Percentiles rank a stretch among this genome's conserved stretches.
These are phyloP conservation scores for Sarcophilus harrisii DNA, from an alignment of 2,797 vertebrate genomes.

Conservation along the genomic window DNA sequence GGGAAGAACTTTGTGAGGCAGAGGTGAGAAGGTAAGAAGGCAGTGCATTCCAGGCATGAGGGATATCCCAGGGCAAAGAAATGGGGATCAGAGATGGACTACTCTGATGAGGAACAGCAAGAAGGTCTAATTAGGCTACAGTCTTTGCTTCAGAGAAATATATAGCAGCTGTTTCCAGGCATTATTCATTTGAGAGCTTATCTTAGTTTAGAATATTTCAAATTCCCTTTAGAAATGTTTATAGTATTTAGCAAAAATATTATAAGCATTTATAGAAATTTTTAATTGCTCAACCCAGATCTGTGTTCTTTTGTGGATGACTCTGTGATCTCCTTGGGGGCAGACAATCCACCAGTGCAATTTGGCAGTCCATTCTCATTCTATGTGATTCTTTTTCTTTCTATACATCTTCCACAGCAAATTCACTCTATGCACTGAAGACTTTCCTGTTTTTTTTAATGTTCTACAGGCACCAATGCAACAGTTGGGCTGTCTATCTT, in stretches of 20 bases:
- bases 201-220: neutral
- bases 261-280: neutral
- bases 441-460: neutral
- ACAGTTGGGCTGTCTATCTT: neutral
- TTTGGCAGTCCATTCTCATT: too few relatives aligned
- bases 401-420: too few relatives aligned
- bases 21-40: neutral
- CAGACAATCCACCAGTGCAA: too few relatives aligned
- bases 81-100: neutral
- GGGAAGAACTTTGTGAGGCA: too few relatives aligned
- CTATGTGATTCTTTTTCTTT: too few relatives aligned
- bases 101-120: neutral
- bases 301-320: neutral
- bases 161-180: neutral
- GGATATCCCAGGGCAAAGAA: neutral
- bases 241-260: neutral
- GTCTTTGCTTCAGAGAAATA: neutral
- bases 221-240: neutral
- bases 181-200: neutral
- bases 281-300: neutral
- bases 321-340: too few relatives aligned
- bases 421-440: neutral
- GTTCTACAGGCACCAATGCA: neutral
- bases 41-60: neutral
- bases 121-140: neutral